Evolutionary conservation across 1,140 invertebrate species (phyloP).

Genomic region (Calliphora vicina): DNA sequence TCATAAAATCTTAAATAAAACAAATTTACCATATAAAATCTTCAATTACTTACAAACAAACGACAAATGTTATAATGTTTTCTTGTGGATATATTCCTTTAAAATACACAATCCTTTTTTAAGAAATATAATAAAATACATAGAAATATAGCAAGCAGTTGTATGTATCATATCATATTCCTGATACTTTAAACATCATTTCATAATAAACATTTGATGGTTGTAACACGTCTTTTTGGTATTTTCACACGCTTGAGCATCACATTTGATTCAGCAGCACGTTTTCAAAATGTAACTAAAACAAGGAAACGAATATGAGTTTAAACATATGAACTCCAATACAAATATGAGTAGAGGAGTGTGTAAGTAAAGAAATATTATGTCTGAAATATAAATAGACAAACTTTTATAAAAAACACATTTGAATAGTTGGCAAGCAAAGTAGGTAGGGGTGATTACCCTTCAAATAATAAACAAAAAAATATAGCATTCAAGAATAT

Average conservation of each 20-base stretch:
- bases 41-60: too few relatives aligned
- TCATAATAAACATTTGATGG: constrained; percentile 24
- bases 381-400: constrained; percentile 2
- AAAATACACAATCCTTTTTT: too few relatives aligned
- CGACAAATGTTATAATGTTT: too few relatives aligned
- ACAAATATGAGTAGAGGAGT: not conserved
- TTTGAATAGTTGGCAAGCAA: not conserved
- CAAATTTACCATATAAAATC: too few relatives aligned
- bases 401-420: not conserved
- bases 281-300: constrained; percentile 44
- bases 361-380: not conserved
- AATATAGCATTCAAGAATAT: not conserved
- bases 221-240: constrained; percentile 58
- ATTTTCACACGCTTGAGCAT: constrained; percentile 63
- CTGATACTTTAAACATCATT: not conserved
- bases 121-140: too few relatives aligned
- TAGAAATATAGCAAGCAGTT: too few relatives aligned
- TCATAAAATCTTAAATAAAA: too few relatives aligned
- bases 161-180: too few relatives aligned
- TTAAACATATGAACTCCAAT: not conserved
- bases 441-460: not conserved
- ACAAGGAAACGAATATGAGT: not conserved
- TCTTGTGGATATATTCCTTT: too few relatives aligned
- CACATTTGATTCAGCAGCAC: constrained; percentile 62
- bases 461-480: not conserved